Evolutionary conservation across 2,888 invertebrate species (phyloP), one percentile per base, ranked within the genome.

Genomic region (Amaurobius ferox): DNA sequence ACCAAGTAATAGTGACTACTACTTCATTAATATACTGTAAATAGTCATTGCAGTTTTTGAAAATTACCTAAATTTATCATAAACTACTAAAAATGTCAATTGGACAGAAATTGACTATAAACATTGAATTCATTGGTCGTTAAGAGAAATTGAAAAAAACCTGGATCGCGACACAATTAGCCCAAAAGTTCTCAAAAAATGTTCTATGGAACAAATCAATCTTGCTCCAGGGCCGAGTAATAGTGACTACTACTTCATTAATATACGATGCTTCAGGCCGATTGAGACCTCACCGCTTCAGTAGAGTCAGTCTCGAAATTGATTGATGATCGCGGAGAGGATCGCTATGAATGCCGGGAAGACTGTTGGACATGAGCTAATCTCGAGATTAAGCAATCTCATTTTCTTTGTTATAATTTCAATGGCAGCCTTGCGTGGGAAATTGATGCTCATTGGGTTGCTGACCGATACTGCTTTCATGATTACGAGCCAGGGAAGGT

Each of bases 301-400:
- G 55, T 19, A 55, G 55, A 55, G 55, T 23, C 55, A 55, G 19
- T 55, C 23, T 23, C 55, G 55, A 23, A 55, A 55, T 55, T 55
- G 55, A 55, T 55, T 55, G 55, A 55, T 55, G 55, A 55, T 55
- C 55, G 23, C 23, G 2, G n/a, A 16, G 16, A 16, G 55, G 16
- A 16, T 44, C 23, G 23, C 23, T 55, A 55, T 55, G 55, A 55
- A 55, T 55, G 19, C 55, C 55, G 55, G 55, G 55, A 55, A 23
- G 11, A 11, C 55, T 55, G 55, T 23, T 55, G 55, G 55, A 55
- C 55, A 55, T 6, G 55, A 23, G 55, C 55, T 55, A 55, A 55
- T 55, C 55, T 23, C 19, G 55, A 55, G 55, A 55, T 55, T 55
- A 55, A 55, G 55, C 55, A 55, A 23, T 55, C 55, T 55, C 55